A percentile compares a stretch with the other conserved stretches of the same genome.
phyloP scores from a whole-genome alignment of 2,113 vertebrate genomes.

The Thunnus maccoyii region DNA sequence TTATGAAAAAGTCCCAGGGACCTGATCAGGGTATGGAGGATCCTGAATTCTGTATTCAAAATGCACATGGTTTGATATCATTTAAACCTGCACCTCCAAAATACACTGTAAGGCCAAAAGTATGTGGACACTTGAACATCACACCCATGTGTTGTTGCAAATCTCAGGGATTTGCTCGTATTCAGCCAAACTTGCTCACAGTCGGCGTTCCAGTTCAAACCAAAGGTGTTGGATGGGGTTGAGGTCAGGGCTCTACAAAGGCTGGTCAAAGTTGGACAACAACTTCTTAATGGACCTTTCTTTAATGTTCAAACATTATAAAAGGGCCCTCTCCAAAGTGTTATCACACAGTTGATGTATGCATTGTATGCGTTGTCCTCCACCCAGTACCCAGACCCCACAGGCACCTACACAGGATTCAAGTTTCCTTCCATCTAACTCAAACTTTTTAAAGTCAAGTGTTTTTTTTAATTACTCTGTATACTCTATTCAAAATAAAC shows the following conservation, averaged over 20 bases:
- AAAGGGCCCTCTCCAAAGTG: not conserved
- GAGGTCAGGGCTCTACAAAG: not conserved
- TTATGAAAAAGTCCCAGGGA: not conserved
- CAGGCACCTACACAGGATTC: too few species aligned
- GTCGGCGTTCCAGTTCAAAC: not conserved
- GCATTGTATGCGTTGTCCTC: too few species aligned
- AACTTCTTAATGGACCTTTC: not conserved
- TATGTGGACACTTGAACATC: not conserved
- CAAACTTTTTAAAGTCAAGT: too few species aligned
- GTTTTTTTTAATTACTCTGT: too few species aligned
- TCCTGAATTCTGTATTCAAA: not conserved
- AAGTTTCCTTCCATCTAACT: too few species aligned
- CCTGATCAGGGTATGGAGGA: too few species aligned
- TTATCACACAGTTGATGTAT: not conserved
- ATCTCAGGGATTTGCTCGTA: too few species aligned
- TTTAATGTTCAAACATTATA: not conserved
- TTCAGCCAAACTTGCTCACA: too few species aligned
- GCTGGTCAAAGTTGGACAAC: not conserved
- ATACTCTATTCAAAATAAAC: too few species aligned
- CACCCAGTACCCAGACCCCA: too few species aligned
- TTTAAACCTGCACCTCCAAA: too few species aligned
- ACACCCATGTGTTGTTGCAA: too few species aligned
- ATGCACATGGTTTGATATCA: not conserved
- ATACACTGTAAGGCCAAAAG: not conserved
- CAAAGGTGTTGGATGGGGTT: not conserved